Conservation (phyloP, 1,140 invertebrate genomes). For the Drosophila mojavensis region DNA sequence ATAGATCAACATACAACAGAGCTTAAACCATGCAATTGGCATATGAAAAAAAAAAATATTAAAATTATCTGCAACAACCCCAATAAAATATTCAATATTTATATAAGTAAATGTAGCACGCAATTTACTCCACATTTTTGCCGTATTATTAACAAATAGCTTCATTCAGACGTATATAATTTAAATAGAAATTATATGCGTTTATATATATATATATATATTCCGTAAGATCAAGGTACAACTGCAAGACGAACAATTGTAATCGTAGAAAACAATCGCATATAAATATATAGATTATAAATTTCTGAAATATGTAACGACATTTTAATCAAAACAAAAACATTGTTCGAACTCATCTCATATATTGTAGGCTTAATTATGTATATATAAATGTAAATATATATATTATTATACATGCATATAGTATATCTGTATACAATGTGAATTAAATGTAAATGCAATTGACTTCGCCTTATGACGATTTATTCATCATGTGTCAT, state of each 20-base stretch:
- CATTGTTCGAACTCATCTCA: conserved; percentile 48
- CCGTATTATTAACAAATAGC: conserved; percentile 32
- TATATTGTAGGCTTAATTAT: conserved; percentile 19
- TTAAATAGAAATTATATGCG: conserved; percentile 42
- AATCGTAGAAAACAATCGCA: conserved; percentile 41
- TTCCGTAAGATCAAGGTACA: conserved; percentile 77
- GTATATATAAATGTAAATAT: conserved; percentile 9
- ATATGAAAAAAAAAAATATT: conserved; percentile 14
- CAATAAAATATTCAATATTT: conserved; percentile 54
- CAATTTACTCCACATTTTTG: conserved; percentile 66
- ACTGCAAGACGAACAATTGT: conserved; percentile 49
- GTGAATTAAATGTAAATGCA: conserved; percentile 39
- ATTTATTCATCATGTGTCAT: conserved; percentile 38
- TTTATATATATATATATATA: conserved; percentile 12
- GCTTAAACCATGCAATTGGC: neutral
- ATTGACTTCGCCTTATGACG: conserved; percentile 41
- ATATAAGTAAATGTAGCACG: conserved; percentile 60
- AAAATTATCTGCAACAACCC: conserved; percentile 52
- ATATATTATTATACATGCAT: too few species aligned
- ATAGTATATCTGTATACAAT: neutral
- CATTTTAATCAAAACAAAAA: conserved; percentile 66
- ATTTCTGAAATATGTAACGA: conserved; percentile 33
- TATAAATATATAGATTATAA: conserved; percentile 18
- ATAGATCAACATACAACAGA: too few species aligned
- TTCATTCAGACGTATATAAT: conserved; percentile 48